phyloP scores from a whole-genome alignment of 2,797 vertebrate genomes.

The Crax fasciolata region DNA sequence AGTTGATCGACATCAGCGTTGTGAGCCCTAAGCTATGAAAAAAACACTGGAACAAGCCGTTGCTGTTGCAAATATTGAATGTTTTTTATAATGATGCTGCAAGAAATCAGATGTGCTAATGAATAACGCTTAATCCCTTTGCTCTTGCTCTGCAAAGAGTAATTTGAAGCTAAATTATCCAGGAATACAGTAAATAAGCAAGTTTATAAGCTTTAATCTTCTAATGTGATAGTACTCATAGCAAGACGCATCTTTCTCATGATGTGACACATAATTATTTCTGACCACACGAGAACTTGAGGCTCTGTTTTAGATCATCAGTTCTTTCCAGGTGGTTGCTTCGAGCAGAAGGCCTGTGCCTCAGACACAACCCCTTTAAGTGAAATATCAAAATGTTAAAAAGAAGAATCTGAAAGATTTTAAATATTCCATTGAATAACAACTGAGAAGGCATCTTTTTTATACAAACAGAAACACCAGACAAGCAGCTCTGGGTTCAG shows the following conservation, averaged over 20 bases:
- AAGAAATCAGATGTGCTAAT: not conserved
- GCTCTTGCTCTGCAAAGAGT: not conserved
- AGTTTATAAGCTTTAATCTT: not conserved
- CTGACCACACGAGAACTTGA: not conserved
- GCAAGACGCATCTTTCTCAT: not conserved
- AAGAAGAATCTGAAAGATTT: not conserved
- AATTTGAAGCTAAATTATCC: not conserved
- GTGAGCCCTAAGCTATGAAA: not conserved
- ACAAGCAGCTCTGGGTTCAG: not conserved
- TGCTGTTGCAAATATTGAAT: not conserved
- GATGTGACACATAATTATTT: not conserved
- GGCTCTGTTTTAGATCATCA: not conserved
- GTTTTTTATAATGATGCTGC: not conserved
- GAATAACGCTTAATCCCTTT: not conserved
- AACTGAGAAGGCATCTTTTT: not conserved
- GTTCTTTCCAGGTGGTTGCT: not conserved
- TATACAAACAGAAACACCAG: not conserved
- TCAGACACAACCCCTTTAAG: too few species aligned
- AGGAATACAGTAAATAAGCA: not conserved
- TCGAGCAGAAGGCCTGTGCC: not conserved
- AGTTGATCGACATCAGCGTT: not conserved
- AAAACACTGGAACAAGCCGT: not conserved
- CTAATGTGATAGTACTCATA: too few species aligned
- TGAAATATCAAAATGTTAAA: not conserved
- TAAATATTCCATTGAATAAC: not conserved